Evolutionary conservation across 35 echinoderm and acorn worm genomes (phyloP).

Genomic region (Patiria miniata): DNA sequence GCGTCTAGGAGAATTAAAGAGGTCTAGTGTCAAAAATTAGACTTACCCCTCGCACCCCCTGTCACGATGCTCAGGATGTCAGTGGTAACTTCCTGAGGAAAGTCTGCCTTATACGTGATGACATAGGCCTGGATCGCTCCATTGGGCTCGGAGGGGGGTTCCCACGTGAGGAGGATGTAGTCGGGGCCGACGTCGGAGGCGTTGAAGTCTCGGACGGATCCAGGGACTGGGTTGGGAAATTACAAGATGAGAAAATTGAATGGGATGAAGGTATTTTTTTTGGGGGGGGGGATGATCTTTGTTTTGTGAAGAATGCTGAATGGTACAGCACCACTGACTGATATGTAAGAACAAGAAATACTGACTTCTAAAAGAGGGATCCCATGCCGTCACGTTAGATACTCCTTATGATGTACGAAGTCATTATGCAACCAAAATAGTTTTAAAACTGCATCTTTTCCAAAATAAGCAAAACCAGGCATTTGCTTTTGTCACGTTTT

Average conservation of each 20-base stretch:
- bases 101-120: conserved; percentile 40
- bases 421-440: too few species aligned
- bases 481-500: too few species aligned
- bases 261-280: too few species aligned
- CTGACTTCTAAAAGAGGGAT: too few species aligned
- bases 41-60: conserved; percentile 34
- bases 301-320: neutral
- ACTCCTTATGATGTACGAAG: too few species aligned
- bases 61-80: conserved; percentile 39
- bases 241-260: too few species aligned
- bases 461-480: too few species aligned
- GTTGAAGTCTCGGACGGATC: neutral
- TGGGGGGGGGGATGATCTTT: too few species aligned
- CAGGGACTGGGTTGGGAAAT: conserved; percentile 21
- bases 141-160: conserved; percentile 37
- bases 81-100: conserved; percentile 41
- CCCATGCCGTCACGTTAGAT: too few species aligned
- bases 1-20: too few species aligned
- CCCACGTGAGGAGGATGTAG: conserved; percentile 51
- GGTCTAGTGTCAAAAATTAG: neutral
- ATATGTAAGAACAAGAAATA: too few species aligned
- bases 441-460: too few species aligned
- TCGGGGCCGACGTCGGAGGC: conserved; percentile 3
- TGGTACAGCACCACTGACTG: neutral
- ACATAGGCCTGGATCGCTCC: conserved; percentile 46